Conservation (phyloP, 2,113 vertebrate species). For the Marcusenius ussheri region DNA sequence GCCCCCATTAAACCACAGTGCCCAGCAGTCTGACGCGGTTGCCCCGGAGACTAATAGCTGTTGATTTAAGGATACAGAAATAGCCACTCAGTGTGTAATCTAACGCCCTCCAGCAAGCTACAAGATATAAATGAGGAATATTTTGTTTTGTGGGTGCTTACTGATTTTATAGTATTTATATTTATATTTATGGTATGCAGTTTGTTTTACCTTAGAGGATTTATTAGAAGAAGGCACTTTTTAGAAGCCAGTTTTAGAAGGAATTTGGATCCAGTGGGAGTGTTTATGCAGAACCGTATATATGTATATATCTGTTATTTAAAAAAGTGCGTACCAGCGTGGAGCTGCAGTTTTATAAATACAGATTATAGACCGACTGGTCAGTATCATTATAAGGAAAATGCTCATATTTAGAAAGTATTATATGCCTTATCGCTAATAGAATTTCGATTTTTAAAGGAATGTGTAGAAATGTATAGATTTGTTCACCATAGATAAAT, state of each 20-base stretch:
- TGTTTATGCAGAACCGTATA: constrained; percentile 48
- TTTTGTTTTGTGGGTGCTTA: constrained; percentile 52
- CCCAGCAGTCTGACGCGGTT: constrained; percentile 31
- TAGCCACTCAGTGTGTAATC: constrained; percentile 47
- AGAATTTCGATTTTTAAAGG: not conserved
- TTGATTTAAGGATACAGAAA: constrained; percentile 55
- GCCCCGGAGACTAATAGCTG: constrained; percentile 44
- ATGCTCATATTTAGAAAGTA: not conserved
- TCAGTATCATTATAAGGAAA: not conserved
- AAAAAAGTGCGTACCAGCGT: constrained; percentile 29
- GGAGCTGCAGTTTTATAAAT: constrained; percentile 36
- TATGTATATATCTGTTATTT: constrained; percentile 32
- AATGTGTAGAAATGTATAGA: not conserved
- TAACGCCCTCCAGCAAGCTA: constrained; percentile 32
- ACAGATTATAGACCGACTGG: constrained; percentile 17
- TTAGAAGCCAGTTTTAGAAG: constrained; percentile 38
- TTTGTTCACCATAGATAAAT: not conserved
- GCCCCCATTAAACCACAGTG: constrained; percentile 49
- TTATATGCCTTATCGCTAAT: not conserved
- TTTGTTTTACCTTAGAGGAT: constrained; percentile 35
- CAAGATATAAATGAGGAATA: constrained; percentile 54
- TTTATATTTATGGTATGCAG: constrained; percentile 44
- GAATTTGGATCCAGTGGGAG: constrained; percentile 26
- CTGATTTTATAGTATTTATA: constrained; percentile 50
- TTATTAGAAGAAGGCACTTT: constrained; percentile 42